Base-by-base conservation (phyloP, 2,113 vertebrate species). In the Ia io region DNA sequence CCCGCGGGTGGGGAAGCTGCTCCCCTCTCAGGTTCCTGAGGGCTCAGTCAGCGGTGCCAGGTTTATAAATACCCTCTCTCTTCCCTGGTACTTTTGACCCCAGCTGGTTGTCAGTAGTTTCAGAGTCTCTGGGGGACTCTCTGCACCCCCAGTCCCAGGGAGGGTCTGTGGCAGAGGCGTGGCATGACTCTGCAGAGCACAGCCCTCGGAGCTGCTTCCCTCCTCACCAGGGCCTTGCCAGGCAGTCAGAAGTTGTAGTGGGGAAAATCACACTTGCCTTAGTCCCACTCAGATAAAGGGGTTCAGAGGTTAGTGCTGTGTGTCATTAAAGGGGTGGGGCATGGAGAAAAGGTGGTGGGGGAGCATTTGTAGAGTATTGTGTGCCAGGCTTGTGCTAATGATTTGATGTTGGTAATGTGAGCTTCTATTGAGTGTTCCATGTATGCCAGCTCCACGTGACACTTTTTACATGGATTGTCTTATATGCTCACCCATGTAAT, bases 41-140 rank as follows among this genome's bases (percentile, higher is more conserved):
- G 90, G 53, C 84, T 79, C 90, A 1, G 84, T 44, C 89, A 8
- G n/a, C 0, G 2, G 93, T 1, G 47, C 93, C 95, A 94, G 84
- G 69, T 88, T 96, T 97, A 97, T 96, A 97, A 96, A 96, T 97
- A 97, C 77, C 63, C 69, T 25, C 44, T 76, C 53, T 67, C 42
- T 44, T 22, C 11, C 49, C 88, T 35, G 90, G 47, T 25, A 23
- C 49, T 51, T 94, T 78, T 86, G 59, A 61, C 25, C 77, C 71
- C 40, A 40, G 79, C 53, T 1, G 37, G 51, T 61, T 3, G 23
- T 25, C 78, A 32, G 42, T n/a, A 1, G 80, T 40, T 73, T 61
- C 91, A 85, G 77, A 51, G 56, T 59, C 91, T 71, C 86, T 47
- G 4, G 0, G 3, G 8, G 76, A 86, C 5, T 10, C 35, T 67